Percentiles rank a stretch among this genome's conserved stretches.
Evolutionary conservation across 2,113 vertebrate genomes (phyloP).

Genomic region (Pachypanchax playfairii): DNA sequence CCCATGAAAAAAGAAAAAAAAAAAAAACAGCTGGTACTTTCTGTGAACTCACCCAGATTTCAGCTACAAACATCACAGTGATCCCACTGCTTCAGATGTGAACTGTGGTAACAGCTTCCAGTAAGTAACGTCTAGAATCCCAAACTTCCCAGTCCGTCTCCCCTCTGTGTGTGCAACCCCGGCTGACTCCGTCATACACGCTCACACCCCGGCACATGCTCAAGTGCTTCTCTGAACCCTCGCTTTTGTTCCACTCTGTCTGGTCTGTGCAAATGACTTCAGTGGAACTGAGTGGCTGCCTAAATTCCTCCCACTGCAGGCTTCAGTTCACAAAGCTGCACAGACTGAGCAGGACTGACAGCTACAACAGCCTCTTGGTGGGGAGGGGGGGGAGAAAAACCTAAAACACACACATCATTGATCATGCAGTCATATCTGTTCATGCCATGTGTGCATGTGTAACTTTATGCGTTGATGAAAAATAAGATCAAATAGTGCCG

Average conservation of each 20-base stretch:
- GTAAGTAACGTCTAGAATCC: constrained; percentile 39
- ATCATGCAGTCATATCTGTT: constrained; percentile 39
- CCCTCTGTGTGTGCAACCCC: constrained; percentile 34
- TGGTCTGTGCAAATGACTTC: constrained; percentile 76
- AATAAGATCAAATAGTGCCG: constrained; percentile 26
- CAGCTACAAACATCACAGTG: constrained; percentile 28
- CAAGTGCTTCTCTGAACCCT: constrained; percentile 71
- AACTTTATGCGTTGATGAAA: constrained; percentile 57
- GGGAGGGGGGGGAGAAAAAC: constrained; percentile 38
- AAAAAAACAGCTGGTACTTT: constrained; percentile 3
- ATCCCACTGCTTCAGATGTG: constrained; percentile 29
- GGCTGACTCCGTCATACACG: constrained; percentile 49
- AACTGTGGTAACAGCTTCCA: constrained; percentile 43
- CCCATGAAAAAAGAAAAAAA: background rate
- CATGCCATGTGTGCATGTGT: constrained; percentile 36
- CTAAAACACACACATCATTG: constrained; percentile 31
- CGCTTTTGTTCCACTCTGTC: constrained; percentile 78
- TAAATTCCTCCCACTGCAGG: constrained; percentile 76
- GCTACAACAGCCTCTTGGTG: constrained; percentile 63
- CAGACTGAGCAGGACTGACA: constrained; percentile 65
- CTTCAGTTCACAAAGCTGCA: constrained; percentile 67
- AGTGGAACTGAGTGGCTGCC: constrained; percentile 70
- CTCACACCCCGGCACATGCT: constrained; percentile 63
- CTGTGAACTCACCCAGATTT: constrained; percentile 70
- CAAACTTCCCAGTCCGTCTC: constrained; percentile 43